Conservation (phyloP, 2,797 vertebrate species). For the Phaenicophaeus curvirostris region DNA sequence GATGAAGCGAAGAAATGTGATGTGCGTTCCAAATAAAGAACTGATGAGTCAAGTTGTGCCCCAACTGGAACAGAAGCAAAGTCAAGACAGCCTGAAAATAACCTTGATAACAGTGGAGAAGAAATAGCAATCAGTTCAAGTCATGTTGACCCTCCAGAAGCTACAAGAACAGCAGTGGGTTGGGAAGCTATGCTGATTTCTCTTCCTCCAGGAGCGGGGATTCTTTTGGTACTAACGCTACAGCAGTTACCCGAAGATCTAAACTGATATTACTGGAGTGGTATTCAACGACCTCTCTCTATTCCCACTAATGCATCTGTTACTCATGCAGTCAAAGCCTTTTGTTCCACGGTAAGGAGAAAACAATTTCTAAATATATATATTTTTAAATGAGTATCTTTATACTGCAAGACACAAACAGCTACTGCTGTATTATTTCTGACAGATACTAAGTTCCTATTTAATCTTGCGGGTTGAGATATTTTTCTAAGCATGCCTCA, state of each 20-base stretch:
- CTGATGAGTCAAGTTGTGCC: slow-evolving; percentile 59
- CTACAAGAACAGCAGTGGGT: neutral
- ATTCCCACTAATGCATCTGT: neutral
- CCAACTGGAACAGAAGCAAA: slow-evolving; percentile 29
- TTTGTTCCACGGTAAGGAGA: slow-evolving; percentile 30
- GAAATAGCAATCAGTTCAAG: neutral
- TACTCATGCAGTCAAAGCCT: slow-evolving; percentile 37
- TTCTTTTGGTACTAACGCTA: neutral
- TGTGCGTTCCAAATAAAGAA: slow-evolving; percentile 66
- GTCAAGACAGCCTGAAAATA: neutral
- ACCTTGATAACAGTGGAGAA: neutral
- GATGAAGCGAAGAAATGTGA: slow-evolving; percentile 65
- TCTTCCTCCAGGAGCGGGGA: neutral
- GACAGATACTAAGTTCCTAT: slow-evolving; percentile 8
- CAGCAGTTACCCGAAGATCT: neutral
- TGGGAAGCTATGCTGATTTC: neutral
- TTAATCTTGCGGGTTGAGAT: slow-evolving; percentile 40
- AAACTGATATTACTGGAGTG: neutral
- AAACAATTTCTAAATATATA: slow-evolving; percentile 48
- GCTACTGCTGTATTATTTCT: slow-evolving; percentile 13
- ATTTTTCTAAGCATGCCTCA: slow-evolving; percentile 41
- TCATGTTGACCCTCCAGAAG: neutral
- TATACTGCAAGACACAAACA: slow-evolving; percentile 34
- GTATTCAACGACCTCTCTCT: neutral
- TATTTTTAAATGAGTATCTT: slow-evolving; percentile 4